phyloP scores from a whole-genome alignment of 2,797 vertebrate species.

The Enteromius paludinosus region DNA sequence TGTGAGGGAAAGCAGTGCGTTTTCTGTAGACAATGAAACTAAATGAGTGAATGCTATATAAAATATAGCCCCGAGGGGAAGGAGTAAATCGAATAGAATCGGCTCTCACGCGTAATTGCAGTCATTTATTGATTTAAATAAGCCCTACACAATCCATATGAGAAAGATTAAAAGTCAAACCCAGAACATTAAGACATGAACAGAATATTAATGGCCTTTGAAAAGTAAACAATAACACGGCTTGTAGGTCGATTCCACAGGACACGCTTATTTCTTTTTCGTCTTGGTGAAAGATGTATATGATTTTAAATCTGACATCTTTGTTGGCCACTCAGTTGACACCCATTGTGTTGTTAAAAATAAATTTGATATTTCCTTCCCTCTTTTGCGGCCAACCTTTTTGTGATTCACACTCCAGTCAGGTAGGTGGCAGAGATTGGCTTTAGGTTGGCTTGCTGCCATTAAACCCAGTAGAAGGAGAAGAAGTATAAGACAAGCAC shows the following conservation, averaged over 20 bases:
- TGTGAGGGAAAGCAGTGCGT: conserved; percentile 48
- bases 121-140: conserved; percentile 71
- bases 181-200: conserved; percentile 48
- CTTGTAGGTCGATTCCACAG: conserved; percentile 6
- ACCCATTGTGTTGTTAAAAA: background rate
- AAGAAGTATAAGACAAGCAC: background rate
- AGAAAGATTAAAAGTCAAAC: conserved; percentile 59
- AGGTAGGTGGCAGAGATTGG: background rate
- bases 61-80: conserved; percentile 58
- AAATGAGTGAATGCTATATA: conserved; percentile 61
- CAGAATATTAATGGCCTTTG: conserved; percentile 62
- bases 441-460: background rate
- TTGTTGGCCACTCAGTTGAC: background rate
- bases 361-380: background rate
- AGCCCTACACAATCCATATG: conserved; percentile 59
- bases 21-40: conserved; percentile 47
- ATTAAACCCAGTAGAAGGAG: background rate
- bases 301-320: background rate
- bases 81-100: conserved; percentile 59
- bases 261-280: background rate
- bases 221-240: conserved; percentile 45
- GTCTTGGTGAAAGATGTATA: background rate
- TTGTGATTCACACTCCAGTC: conserved; percentile 5
- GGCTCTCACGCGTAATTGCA: conserved; percentile 67
- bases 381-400: background rate